Conservation (phyloP, 2,797 vertebrate species). For the Cossypha heuglini region DNA sequence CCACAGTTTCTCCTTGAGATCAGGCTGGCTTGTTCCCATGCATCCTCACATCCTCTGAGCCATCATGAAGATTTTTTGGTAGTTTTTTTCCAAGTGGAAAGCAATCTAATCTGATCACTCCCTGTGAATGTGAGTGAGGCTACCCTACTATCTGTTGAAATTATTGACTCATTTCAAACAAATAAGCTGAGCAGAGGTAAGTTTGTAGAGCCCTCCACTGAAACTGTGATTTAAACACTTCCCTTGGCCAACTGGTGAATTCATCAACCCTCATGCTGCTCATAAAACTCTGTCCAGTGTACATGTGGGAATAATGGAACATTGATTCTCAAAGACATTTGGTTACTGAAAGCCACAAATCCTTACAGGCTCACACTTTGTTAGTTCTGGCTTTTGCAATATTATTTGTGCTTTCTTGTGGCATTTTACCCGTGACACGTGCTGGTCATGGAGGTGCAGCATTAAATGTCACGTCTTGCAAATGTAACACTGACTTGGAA, state of each 20-base stretch:
- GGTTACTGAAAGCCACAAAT: neutral
- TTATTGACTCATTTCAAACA: neutral
- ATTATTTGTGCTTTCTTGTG: constrained; percentile 16
- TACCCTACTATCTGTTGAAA: neutral
- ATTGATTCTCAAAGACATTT: neutral
- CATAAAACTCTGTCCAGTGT: neutral
- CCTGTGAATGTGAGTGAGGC: neutral
- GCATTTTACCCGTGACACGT: neutral
- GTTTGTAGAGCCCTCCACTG: neutral
- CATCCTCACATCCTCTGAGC: neutral
- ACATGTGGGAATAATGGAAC: neutral
- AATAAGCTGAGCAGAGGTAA: neutral
- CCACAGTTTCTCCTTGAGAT: neutral
- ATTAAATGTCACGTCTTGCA: constrained; percentile 18
- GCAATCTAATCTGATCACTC: neutral
- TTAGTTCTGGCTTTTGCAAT: constrained; percentile 1
- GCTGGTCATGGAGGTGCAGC: neutral
- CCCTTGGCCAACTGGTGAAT: neutral
- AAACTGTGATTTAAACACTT: neutral
- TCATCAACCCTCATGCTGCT: neutral
- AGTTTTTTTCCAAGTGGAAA: neutral
- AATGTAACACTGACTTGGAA: neutral
- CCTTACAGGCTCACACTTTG: neutral
- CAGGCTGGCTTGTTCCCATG: neutral
- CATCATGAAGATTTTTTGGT: neutral